A percentile compares a stretch with the other conserved stretches of the same genome.
Conservation (phyloP, 2,888 invertebrate species). For the Dioctria linearis region DNA sequence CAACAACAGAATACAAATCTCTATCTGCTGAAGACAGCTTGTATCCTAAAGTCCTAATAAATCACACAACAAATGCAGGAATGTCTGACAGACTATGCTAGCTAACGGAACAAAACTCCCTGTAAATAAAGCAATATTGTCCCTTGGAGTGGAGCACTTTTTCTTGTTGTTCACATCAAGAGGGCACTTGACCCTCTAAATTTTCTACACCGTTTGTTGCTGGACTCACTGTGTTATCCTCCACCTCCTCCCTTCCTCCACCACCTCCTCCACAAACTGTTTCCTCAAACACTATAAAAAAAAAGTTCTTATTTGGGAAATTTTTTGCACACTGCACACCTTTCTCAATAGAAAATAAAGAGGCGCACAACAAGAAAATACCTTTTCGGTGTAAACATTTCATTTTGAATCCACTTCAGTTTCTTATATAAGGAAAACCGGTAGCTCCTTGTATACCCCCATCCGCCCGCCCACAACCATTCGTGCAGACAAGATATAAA, state of each 20-base stretch:
- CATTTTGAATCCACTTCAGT: slow-evolving; percentile 30
- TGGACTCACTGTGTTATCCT: no score
- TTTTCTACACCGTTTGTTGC: slow-evolving; percentile 5
- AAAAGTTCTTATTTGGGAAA: slow-evolving; percentile 7
- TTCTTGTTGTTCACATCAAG: slow-evolving; percentile 17
- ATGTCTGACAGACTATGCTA: slow-evolving; percentile 30
- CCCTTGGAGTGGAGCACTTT: neutral
- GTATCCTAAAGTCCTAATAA: slow-evolving; percentile 25
- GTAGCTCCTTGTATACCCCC: neutral
- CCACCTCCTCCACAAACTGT: no score
- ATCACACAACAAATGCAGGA: slow-evolving; percentile 43
- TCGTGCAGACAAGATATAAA: slow-evolving; percentile 46
- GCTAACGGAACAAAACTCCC: slow-evolving; percentile 16
- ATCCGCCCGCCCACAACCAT: neutral
- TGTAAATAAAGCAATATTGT: slow-evolving; percentile 38
- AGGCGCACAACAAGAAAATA: slow-evolving; percentile 38
- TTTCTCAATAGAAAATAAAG: slow-evolving; percentile 19
- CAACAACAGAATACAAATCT: neutral
- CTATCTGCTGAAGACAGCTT: slow-evolving; percentile 36
- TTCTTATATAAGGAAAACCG: neutral
- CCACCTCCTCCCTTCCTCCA: neutral
- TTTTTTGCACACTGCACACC: slow-evolving; percentile 39
- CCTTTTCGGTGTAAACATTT: slow-evolving; percentile 49
- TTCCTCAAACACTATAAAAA: no score
- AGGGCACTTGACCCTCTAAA: slow-evolving; percentile 35